Evolutionary conservation across 2,888 invertebrate species (phyloP).

Genomic region (Tetranychus truncatus): DNA sequence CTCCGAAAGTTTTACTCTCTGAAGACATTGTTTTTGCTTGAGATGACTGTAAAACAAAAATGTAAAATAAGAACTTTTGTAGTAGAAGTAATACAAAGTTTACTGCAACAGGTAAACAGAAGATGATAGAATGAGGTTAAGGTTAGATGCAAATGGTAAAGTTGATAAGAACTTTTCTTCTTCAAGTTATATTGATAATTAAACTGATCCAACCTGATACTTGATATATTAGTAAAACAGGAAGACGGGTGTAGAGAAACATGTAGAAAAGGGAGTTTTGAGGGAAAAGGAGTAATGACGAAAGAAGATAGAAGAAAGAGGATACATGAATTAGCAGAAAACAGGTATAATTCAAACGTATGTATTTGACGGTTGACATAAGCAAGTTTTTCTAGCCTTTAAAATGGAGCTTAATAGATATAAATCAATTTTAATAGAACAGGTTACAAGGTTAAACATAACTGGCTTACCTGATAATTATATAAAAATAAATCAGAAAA

Average conservation of each 20-base stretch:
- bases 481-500: background rate
- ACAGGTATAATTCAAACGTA: background rate
- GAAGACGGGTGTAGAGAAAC: constrained; percentile 5
- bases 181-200: too few species aligned
- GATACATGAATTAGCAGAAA: background rate
- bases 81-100: background rate
- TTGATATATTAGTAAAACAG: background rate
- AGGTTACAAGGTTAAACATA: background rate
- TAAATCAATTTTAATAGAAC: background rate
- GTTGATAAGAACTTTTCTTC: background rate
- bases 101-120: background rate
- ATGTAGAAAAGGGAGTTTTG: background rate
- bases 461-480: background rate
- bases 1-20: background rate
- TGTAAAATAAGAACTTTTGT: background rate
- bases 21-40: background rate
- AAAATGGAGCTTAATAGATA: background rate
- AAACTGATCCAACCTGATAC: too few species aligned
- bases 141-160: background rate
- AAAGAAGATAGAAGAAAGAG: background rate
- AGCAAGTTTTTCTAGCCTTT: constrained; percentile 1
- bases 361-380: background rate
- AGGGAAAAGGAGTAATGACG: background rate
- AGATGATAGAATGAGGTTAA: background rate
- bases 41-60: background rate